Conservation (phyloP, 1,140 invertebrate species). For the Ceratoteleas bidentatus region DNA sequence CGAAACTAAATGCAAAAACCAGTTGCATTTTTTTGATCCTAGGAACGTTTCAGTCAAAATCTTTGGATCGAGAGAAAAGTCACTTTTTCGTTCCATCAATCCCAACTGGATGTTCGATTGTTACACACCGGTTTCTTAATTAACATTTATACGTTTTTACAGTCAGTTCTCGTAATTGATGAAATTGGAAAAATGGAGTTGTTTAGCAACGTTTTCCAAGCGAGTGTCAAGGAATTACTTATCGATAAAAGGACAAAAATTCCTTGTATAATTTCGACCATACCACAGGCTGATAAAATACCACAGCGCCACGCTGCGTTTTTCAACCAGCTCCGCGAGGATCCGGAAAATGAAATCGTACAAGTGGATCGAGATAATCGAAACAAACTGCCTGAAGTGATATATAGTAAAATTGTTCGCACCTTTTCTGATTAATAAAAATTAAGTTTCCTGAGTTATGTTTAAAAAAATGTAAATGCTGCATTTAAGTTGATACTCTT, state of each 20-base stretch:
- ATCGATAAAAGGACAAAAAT: conserved; percentile 32
- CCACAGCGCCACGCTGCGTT: conserved; percentile 55
- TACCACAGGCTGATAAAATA: conserved; percentile 76
- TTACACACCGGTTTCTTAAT: background rate
- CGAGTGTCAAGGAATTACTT: conserved; percentile 75
- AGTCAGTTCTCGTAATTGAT: conserved; percentile 82
- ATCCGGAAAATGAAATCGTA: conserved; percentile 55
- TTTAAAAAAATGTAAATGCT: background rate
- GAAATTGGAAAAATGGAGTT: conserved; percentile 88
- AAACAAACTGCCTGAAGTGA: conserved; percentile 59
- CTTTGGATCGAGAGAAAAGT: too few species aligned
- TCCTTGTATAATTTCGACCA: conserved; percentile 81
- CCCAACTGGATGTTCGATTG: too few species aligned
- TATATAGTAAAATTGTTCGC: conserved; percentile 24
- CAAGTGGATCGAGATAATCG: conserved; percentile 64
- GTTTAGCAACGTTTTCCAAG: conserved; percentile 83
- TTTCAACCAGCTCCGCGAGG: conserved; percentile 63
- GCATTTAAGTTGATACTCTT: background rate
- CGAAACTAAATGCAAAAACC: background rate
- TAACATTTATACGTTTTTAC: conserved; percentile 28
- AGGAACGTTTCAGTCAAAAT: too few species aligned
- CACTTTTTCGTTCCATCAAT: too few species aligned
- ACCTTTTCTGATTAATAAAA: background rate
- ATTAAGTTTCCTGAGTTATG: background rate
- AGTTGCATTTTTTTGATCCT: too few species aligned